Percentiles rank a stretch among this genome's conserved stretches.
Evolutionary conservation across 2,888 invertebrate genomes (phyloP).

Genomic region (Metellina segmentata): DNA sequence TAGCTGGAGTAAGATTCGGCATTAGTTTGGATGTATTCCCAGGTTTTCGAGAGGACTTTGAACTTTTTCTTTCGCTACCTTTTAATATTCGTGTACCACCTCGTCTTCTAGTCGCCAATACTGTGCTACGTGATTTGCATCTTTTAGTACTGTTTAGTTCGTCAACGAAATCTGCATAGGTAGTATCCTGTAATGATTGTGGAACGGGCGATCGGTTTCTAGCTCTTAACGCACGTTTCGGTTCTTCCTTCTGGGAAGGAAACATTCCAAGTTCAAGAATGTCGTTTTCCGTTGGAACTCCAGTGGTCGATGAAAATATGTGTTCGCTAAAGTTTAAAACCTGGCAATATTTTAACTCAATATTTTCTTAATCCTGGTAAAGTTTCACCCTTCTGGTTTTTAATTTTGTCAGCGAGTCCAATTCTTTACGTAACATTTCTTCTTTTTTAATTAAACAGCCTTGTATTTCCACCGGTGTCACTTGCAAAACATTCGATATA

Average conservation of each 20-base stretch:
- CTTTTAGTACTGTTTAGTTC: conserved; percentile 51
- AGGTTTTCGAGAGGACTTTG: conserved; percentile 32
- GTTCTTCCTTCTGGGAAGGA: conserved; percentile 13
- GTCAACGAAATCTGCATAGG: conserved; percentile 42
- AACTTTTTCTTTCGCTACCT: too few species aligned
- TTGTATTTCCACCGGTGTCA: too few species aligned
- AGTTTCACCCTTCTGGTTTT: too few species aligned
- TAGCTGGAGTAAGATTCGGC: not conserved
- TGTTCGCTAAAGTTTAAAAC: too few species aligned
- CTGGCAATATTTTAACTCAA: too few species aligned
- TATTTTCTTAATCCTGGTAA: too few species aligned
- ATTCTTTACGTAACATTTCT: too few species aligned
- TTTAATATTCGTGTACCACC: conserved; percentile 54
- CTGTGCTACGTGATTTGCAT: conserved; percentile 51
- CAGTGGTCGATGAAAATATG: conserved; percentile 11
- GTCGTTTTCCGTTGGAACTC: conserved; percentile 39
- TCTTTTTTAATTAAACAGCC: too few species aligned
- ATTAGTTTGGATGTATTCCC: not conserved
- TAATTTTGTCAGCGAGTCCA: too few species aligned
- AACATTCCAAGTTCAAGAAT: conserved; percentile 25
- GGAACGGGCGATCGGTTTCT: not conserved
- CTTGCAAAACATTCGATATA: too few species aligned
- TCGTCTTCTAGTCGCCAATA: conserved; percentile 50
- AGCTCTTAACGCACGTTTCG: not conserved
- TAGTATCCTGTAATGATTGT: conserved; percentile 5